Evolutionary conservation across 1,140 invertebrate genomes (phyloP), one percentile per base, ranked within the genome.

Genomic region (Aphidius ervi): DNA sequence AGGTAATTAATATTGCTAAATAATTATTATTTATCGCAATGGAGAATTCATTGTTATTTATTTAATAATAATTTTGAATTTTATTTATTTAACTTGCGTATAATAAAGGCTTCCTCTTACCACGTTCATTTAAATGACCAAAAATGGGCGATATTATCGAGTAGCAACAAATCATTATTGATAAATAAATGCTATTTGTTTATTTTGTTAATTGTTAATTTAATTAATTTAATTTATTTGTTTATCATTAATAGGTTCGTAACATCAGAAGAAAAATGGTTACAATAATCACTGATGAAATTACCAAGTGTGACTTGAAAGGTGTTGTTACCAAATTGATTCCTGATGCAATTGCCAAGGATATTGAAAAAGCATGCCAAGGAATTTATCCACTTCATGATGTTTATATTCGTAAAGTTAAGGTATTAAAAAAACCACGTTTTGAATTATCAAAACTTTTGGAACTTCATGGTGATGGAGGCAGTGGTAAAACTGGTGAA

Each of bases 331-430:
- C 92, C 81, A 98, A 98, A 77, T 82, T 98, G 59, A 88, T 97
- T 62, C 95, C 97, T 20, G 98, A 99, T 81, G 95, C 94, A 40
- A 99, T 99, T 73, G 96, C 95, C 46, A 98, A 98, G 82, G 98
- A 99, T 72, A 99, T 99, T 74, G 96, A 99, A 77, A 99, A 99
- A 81, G 87, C 87, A 6, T 98, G 95, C 69, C 94, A 96, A 73
- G 90, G 90, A 50, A 97, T 98, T 74, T 99, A 98, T 75, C 98
- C 98, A 6, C 85, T 99, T 5, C 93, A 99, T 67, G 97, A 99
- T 84, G 97, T 99, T 1, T 97, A 92, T 81, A 96, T 99, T 72
- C 88, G 97, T 62, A 99, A 99, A 86, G 95, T 99, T 0, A 99
- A 99, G 82, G 95, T 99, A 52, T 82, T 99, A 75, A 99, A 99